phyloP scores from a whole-genome alignment of 2,797 vertebrate genomes.

The Platalea minor region DNA sequence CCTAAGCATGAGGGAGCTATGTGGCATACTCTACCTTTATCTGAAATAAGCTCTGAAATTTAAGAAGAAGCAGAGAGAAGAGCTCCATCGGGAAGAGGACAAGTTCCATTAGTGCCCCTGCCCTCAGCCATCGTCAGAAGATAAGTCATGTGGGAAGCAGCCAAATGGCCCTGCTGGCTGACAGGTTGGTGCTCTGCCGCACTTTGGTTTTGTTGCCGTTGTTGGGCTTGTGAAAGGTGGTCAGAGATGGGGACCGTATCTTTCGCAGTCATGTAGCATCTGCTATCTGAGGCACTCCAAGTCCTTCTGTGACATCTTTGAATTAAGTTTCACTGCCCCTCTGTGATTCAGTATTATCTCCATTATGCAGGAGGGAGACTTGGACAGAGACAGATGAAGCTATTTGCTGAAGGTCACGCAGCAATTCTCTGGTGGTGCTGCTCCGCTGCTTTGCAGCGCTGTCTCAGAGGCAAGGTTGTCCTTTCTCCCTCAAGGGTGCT shows the following conservation, averaged over 20 bases:
- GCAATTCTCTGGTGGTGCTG: not conserved
- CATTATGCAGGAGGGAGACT: not conserved
- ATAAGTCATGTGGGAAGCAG: not conserved
- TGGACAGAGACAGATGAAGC: not conserved
- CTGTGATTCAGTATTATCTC: not conserved
- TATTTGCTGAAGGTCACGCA: not conserved
- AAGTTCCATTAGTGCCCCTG: not conserved
- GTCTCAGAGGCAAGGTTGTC: not conserved
- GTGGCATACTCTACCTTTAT: not conserved
- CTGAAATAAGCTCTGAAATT: not conserved
- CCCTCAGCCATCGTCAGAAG: accelerated
- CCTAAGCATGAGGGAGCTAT: not conserved
- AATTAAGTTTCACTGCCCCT: not conserved
- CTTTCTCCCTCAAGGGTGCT: not conserved
- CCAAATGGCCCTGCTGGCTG: not conserved
- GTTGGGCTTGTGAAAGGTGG: not conserved
- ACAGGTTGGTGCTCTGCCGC: accelerated
- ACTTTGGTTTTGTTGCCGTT: not conserved
- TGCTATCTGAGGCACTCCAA: accelerated
- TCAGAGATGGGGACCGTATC: not conserved
- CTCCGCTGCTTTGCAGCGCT: not conserved
- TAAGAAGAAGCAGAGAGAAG: not conserved
- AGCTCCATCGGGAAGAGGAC: not conserved
- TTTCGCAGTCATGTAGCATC: accelerated
- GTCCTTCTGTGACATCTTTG: not conserved